Evolutionary conservation across 2,113 vertebrate genomes (phyloP).

Genomic region (Stictonetta naevosa): DNA sequence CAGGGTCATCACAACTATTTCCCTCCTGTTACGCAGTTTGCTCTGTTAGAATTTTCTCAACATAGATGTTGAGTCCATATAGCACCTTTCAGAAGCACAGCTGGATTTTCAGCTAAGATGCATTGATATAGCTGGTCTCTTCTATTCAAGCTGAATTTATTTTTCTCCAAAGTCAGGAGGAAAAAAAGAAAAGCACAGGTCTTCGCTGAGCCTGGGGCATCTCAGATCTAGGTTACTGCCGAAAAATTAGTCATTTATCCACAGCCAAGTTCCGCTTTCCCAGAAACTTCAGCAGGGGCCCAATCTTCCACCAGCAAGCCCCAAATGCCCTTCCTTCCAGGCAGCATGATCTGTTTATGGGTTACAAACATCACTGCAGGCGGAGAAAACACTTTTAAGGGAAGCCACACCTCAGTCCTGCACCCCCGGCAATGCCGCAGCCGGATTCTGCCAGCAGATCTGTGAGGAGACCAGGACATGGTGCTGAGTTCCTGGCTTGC

Average conservation of each 20-base stretch:
- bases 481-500: fast-evolving
- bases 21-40: background rate
- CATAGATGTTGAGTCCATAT: background rate
- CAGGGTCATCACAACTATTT: background rate
- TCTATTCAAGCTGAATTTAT: background rate
- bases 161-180: background rate
- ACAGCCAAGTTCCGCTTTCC: background rate
- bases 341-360: background rate
- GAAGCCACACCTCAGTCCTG: background rate
- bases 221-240: background rate
- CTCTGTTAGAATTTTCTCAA: background rate
- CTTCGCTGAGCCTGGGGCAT: background rate
- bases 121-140: background rate
- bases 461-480: background rate
- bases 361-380: background rate
- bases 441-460: background rate
- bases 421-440: background rate
- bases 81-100: background rate
- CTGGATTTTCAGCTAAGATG: background rate
- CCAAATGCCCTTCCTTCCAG: background rate
- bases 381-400: background rate
- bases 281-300: background rate
- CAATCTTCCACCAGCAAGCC: background rate
- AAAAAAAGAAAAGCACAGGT: background rate
- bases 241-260: background rate